These are phyloP conservation scores for Cephus cinctus DNA, from an alignment of 1,140 invertebrate species.

Conservation along the genomic window DNA sequence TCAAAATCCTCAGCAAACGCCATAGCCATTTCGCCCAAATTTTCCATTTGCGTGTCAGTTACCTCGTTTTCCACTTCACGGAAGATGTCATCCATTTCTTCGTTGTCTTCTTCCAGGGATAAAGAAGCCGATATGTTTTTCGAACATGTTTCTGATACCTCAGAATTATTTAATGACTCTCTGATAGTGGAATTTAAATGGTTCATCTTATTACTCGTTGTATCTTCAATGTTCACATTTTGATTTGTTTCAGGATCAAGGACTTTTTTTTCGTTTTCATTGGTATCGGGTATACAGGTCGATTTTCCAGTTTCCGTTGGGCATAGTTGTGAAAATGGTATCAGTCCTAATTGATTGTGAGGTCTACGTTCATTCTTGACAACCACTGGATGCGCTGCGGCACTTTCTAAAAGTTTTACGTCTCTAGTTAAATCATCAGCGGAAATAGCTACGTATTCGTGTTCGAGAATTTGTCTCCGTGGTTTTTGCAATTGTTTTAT, in stretches of 20 bases:
- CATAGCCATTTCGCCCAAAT: background rate
- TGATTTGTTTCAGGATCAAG: background rate
- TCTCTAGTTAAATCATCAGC: background rate
- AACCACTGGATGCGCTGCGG: background rate
- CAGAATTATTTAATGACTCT: background rate
- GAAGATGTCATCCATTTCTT: constrained; percentile 1
- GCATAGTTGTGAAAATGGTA: background rate
- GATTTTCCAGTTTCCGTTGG: constrained; percentile 1
- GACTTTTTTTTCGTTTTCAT: too few species aligned
- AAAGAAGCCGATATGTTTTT: constrained; percentile 3
- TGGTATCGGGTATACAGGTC: too few species aligned
- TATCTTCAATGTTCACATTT: constrained; percentile 1
- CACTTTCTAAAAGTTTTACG: background rate
- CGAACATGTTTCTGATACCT: background rate
- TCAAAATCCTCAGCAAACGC: background rate
- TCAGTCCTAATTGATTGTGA: constrained; percentile 2
- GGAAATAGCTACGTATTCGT: too few species aligned
- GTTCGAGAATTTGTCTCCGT: background rate
- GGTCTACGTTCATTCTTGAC: background rate
- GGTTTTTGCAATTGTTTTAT: background rate
- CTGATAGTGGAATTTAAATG: background rate
- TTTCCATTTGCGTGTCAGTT: background rate
- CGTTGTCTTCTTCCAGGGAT: background rate
- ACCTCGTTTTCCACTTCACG: background rate
- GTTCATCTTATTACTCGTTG: background rate